Percentiles rank a stretch among this genome's conserved stretches.
Evolutionary conservation across 1,140 invertebrate species (phyloP).

Genomic region (Drosophila ercepeae): DNA sequence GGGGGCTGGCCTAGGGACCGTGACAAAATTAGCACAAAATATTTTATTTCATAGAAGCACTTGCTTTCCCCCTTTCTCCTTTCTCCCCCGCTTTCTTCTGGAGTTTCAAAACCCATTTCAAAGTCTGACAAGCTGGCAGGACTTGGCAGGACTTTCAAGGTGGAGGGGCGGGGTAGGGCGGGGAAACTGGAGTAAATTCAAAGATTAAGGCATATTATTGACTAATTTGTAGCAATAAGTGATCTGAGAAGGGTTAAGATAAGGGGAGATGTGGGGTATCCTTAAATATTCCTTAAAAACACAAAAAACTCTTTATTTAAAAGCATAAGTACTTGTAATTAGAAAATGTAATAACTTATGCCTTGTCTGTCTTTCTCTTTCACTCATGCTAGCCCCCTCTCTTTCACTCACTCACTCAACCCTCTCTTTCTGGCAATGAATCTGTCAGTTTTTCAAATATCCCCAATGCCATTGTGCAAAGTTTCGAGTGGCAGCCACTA

Average conservation of each 20-base stretch:
- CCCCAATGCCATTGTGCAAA: slow-evolving; percentile 50
- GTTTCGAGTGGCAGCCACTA: slow-evolving; percentile 57
- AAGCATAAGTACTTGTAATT: not conserved
- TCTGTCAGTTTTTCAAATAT: slow-evolving; percentile 49
- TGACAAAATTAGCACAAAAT: slow-evolving; percentile 78
- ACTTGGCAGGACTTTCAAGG: not conserved
- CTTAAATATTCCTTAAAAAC: no score
- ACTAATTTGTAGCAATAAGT: not conserved
- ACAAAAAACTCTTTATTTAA: no score
- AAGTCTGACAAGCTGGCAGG: slow-evolving; percentile 18
- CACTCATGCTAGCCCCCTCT: not conserved
- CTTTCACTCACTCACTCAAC: not conserved
- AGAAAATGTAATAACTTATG: not conserved
- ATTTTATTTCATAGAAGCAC: slow-evolving; percentile 49
- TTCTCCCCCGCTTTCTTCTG: not conserved
- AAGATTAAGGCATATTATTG: not conserved
- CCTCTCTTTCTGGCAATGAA: slow-evolving; percentile 17
- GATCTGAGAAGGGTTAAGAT: not conserved
- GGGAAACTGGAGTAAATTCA: not conserved
- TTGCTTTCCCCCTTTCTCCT: not conserved
- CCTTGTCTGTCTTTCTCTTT: no score
- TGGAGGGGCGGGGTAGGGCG: not conserved
- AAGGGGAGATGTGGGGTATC: no score
- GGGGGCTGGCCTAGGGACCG: not conserved
- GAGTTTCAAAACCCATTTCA: slow-evolving; percentile 3